Evolutionary conservation across 1,140 invertebrate genomes (phyloP).

Genomic region (Procambarus clarkii): DNA sequence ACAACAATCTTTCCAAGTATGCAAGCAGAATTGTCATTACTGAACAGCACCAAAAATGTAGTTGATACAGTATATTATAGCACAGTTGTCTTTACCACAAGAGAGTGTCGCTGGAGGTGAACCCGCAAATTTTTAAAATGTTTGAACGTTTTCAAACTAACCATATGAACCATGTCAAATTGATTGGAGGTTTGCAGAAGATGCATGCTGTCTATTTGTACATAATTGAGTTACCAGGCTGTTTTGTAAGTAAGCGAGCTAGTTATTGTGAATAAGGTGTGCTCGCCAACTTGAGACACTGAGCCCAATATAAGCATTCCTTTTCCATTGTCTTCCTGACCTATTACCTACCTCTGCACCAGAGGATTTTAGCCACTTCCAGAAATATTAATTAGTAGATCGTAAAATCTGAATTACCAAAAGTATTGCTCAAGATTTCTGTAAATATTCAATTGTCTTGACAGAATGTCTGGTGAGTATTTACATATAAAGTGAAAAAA

Average conservation of each 20-base stretch:
- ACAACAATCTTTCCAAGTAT: not conserved
- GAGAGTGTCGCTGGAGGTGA: not conserved
- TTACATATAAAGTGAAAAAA: not conserved
- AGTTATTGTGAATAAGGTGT: not conserved
- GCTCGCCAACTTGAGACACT: not conserved
- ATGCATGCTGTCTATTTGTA: slow-evolving; percentile 29
- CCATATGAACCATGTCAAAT: slow-evolving; percentile 3
- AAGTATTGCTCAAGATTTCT: slow-evolving; percentile 35
- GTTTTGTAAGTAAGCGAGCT: not conserved
- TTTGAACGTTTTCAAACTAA: not conserved
- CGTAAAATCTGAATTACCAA: not conserved
- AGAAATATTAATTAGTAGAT: not conserved
- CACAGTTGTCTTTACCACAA: not conserved
- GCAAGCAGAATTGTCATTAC: not conserved
- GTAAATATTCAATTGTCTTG: not conserved
- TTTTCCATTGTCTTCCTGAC: slow-evolving; percentile 29
- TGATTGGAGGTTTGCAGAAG: not conserved
- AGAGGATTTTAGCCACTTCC: not conserved
- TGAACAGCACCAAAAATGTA: not conserved
- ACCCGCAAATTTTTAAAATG: not conserved
- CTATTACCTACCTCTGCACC: not conserved
- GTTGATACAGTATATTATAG: not conserved
- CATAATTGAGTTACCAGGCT: not conserved
- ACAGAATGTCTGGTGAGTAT: not conserved
- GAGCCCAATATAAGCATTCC: slow-evolving; percentile 38